phyloP scores from a whole-genome alignment of 2,113 vertebrate genomes.

The Nerophis lumbriciformis region DNA sequence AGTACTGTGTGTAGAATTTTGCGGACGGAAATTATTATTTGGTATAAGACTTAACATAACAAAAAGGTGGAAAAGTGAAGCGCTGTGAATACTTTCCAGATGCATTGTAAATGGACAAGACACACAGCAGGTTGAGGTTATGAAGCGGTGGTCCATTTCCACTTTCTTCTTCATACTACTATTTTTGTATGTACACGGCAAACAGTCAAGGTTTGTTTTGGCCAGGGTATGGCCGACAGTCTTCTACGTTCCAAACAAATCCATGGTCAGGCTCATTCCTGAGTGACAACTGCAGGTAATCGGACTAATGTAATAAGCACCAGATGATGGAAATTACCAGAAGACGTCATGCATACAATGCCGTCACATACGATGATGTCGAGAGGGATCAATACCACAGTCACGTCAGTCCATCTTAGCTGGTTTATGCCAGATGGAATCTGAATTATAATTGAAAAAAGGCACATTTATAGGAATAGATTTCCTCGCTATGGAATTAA shows the following conservation, averaged over 20 bases:
- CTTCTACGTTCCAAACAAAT: constrained; percentile 65
- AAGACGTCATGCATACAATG: constrained; percentile 39
- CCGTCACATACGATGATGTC: constrained; percentile 43
- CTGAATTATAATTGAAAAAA: constrained; percentile 64
- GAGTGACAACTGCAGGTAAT: constrained; percentile 40
- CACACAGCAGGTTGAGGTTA: constrained; percentile 30
- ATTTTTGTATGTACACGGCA: constrained; percentile 45
- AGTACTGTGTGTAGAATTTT: no score
- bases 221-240: constrained; percentile 43
- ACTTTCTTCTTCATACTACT: constrained; percentile 33
- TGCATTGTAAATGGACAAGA: constrained; percentile 19
- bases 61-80: no score
- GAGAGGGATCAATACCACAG: constrained; percentile 45
- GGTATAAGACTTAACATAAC: no score
- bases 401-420: constrained; percentile 41
- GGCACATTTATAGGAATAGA: constrained; percentile 56
- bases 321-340: constrained; percentile 47
- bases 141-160: constrained; percentile 22
- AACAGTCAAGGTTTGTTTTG: constrained; percentile 59
- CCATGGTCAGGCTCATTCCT: constrained; percentile 6
- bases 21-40: no score
- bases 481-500: constrained; percentile 63
- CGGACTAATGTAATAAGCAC: constrained; percentile 41
- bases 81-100: no score
- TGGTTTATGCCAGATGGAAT: constrained; percentile 41